Base-by-base conservation (phyloP, 2,797 vertebrate genomes). In the Thamnophis elegans region DNA sequence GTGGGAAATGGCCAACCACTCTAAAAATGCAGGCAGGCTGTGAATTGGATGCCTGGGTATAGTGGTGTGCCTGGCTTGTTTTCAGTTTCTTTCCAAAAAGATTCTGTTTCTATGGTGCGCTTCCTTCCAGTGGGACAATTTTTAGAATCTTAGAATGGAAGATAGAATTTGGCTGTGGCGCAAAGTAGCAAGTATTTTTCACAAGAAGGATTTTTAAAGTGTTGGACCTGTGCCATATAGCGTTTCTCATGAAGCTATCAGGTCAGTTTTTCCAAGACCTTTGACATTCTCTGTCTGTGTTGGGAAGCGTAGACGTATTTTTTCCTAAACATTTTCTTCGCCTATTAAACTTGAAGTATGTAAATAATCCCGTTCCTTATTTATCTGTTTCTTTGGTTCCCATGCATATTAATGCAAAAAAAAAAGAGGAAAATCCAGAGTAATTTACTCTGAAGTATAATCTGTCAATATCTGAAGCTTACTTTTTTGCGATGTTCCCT, bases 121-220 rank as follows among this genome's bases (percentile, higher is more conserved):
- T 90, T 94, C 91, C 94, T 97, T 94, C 96, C 55, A 97, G 91
- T 94, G 95, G 95, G 93, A 96, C 93, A 87, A 54, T 96, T 97
- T 97, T 97, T 98, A 97, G 96, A 96, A 95, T 96, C 96, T 95
- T 97, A 93, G 93, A 94, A 97, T 97, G 95, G 96, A 94, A 94
- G 94, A 93, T 95, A 93, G 96, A 96, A 98, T 98, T 98, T 97
- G 97, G 95, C 97, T 96, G 91, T 96, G 95, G 92, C 93, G 98
- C 98, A 98, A 98, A 98, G 98, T 97, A 68, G 82, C 96, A 96
- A 97, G 98, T 98, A 98, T 98, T 98, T 96, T 95, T 65, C 93
- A 95, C 97, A 97, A 96, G 78, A 62, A 92, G 90, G 89, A 65
- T 94, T 90, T 89, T 96, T 94, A 92, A 89, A 0, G 36, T 87